These are phyloP conservation scores for Xenopus petersii DNA, from an alignment of 2,797 vertebrate species.

Conservation along the genomic window DNA sequence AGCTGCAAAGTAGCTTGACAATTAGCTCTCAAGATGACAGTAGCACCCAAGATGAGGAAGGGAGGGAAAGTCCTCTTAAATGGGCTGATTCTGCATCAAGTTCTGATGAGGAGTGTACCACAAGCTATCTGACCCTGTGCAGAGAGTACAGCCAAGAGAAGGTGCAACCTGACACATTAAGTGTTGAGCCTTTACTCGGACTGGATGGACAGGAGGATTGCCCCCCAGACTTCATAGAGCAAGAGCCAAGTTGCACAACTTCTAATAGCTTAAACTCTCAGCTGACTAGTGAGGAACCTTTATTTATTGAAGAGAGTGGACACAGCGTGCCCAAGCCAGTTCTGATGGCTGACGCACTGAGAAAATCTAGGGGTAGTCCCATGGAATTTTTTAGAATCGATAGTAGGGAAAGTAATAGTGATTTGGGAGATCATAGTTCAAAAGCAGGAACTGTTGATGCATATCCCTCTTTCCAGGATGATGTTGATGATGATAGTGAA, in stretches of 20 bases:
- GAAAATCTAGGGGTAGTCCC: constrained; percentile 81
- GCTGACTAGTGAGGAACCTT: constrained; percentile 69
- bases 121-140: constrained; percentile 90
- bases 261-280: constrained; percentile 70
- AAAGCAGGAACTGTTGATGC: constrained; percentile 69
- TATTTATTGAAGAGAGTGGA: constrained; percentile 69
- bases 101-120: constrained; percentile 89
- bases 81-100: constrained; percentile 77
- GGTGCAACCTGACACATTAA: constrained; percentile 78
- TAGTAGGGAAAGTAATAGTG: constrained; percentile 87
- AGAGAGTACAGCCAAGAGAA: constrained; percentile 94
- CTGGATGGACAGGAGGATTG: constrained; percentile 49
- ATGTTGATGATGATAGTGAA: constrained; percentile 57
- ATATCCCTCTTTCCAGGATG: constrained; percentile 65
- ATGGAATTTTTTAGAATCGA: constrained; percentile 95
- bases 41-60: constrained; percentile 71
- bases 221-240: constrained; percentile 56
- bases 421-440: constrained; percentile 69
- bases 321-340: constrained; percentile 64
- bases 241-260: constrained; percentile 55
- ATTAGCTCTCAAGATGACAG: constrained; percentile 74
- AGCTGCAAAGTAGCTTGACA: constrained; percentile 62
- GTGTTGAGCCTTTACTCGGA: constrained; percentile 66
- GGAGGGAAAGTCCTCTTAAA: constrained; percentile 63
- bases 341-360: constrained; percentile 70